Evolutionary conservation across 2,113 vertebrate genomes (phyloP).

Genomic region (Panthera uncia): DNA sequence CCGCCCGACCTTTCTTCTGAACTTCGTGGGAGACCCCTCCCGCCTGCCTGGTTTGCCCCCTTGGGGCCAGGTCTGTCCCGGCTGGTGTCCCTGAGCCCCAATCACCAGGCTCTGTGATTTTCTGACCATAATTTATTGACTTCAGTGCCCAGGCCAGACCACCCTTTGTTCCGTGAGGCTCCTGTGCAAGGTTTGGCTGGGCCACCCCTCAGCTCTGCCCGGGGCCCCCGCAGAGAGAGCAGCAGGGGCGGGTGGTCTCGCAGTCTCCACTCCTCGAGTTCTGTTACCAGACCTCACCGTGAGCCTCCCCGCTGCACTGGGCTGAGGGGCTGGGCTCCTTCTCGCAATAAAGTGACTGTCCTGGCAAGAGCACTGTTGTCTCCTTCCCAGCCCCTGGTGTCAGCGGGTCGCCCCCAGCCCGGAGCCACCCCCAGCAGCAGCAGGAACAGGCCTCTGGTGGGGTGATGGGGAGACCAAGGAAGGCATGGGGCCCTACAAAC

Average conservation of each 20-base stretch:
- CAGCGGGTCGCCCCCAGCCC: neutral
- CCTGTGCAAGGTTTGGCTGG: neutral
- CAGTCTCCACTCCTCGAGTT: neutral
- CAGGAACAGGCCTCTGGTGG: neutral
- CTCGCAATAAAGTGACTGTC: slow-evolving; percentile 64
- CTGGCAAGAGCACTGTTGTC: slow-evolving; percentile 19
- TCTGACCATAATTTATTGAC: slow-evolving; percentile 78
- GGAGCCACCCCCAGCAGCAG: neutral
- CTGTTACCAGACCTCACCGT: neutral
- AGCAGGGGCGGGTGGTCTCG: neutral
- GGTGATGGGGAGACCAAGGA: slow-evolving; percentile 49
- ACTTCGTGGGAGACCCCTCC: slow-evolving; percentile 66
- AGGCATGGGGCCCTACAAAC: slow-evolving; percentile 21
- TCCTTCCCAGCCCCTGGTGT: slow-evolving; percentile 24
- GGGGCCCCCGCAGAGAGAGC: neutral
- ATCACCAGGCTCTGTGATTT: slow-evolving; percentile 58
- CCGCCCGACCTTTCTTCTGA: slow-evolving; percentile 78
- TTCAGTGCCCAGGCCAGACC: neutral
- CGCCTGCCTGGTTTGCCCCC: slow-evolving; percentile 31
- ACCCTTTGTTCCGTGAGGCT: slow-evolving; percentile 17
- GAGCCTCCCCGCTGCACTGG: neutral
- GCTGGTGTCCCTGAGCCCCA: slow-evolving; percentile 54
- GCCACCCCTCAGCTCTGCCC: neutral
- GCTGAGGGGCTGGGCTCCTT: neutral
- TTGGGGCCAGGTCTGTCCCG: slow-evolving; percentile 14